These are phyloP conservation scores for Pocota personata DNA, from an alignment of 2,888 invertebrate genomes.

Conservation along the genomic window DNA sequence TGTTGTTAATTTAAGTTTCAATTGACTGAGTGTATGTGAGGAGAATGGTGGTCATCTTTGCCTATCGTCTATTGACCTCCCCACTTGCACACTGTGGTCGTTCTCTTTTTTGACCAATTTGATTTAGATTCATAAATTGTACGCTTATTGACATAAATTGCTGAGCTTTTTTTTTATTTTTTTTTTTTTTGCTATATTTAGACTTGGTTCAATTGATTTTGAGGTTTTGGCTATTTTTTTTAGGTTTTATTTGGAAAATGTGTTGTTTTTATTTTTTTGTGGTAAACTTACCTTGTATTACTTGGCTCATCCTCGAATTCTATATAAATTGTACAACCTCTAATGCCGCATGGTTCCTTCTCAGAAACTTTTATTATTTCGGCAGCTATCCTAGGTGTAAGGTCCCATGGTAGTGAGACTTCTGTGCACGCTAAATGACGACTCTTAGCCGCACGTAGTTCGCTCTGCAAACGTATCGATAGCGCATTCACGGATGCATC, in stretches of 20 bases:
- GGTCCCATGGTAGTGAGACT: constrained; percentile 92
- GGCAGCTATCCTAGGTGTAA: constrained; percentile 90
- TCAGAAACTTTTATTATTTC: constrained; percentile 93
- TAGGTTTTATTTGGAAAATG: background rate
- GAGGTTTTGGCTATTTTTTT: background rate
- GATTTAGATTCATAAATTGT: constrained; percentile 61
- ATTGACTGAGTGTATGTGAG: constrained; percentile 37
- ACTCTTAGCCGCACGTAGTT: constrained; percentile 91
- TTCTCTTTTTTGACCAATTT: constrained; percentile 39
- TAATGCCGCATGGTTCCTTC: constrained; percentile 94
- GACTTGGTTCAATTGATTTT: constrained; percentile 1
- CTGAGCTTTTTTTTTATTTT: background rate
- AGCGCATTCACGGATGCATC: constrained; percentile 84
- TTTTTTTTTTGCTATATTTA: constrained; percentile 30
- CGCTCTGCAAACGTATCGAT: constrained; percentile 90
- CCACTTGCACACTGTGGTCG: too few species aligned
- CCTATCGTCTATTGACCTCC: constrained; percentile 68
- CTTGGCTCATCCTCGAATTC: constrained; percentile 89
- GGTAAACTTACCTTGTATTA: constrained; percentile 83
- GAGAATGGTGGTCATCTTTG: constrained; percentile 40
- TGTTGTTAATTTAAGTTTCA: constrained; percentile 63
- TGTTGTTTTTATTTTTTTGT: background rate
- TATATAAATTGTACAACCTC: constrained; percentile 93
- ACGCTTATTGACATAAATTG: constrained; percentile 48
- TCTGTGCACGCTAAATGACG: constrained; percentile 91